These are phyloP conservation scores for Cariama cristata DNA, from an alignment of 2,113 vertebrate species.

Conservation along the genomic window DNA sequence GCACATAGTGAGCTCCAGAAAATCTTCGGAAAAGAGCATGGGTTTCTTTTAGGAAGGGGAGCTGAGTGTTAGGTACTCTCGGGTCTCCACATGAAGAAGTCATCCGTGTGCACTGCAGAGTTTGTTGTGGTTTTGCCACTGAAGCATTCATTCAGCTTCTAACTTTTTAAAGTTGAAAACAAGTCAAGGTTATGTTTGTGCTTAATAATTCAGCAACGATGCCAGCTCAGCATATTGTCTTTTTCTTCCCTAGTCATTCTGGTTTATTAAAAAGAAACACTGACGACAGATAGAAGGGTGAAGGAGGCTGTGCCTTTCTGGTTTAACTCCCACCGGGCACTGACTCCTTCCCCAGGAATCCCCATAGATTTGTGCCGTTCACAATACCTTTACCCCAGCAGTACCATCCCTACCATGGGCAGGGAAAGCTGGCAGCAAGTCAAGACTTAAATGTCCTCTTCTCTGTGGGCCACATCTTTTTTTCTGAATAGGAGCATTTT, in stretches of 20 bases:
- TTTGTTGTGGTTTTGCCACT: slow-evolving; percentile 35
- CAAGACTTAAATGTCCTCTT: neutral
- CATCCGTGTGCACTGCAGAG: neutral
- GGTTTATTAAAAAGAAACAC: slow-evolving; percentile 53
- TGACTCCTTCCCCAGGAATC: neutral
- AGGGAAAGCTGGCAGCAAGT: neutral
- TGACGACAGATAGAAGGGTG: slow-evolving; percentile 2
- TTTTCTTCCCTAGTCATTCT: slow-evolving; percentile 42
- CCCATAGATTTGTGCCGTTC: neutral
- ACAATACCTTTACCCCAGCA: neutral
- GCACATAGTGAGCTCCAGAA: neutral
- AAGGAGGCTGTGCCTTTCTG: slow-evolving; percentile 31
- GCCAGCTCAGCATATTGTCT: slow-evolving; percentile 60
- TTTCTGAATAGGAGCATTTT: neutral
- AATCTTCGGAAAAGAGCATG: neutral
- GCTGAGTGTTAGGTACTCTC: neutral
- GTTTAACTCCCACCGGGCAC: neutral
- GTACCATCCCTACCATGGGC: neutral
- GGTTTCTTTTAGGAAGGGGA: neutral
- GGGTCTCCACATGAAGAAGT: neutral
- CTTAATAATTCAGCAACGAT: slow-evolving; percentile 55
- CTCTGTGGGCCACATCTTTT: neutral
- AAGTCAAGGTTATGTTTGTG: slow-evolving; percentile 65
- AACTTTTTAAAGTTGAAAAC: slow-evolving; percentile 46
- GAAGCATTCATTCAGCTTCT: slow-evolving; percentile 19